Conservation (phyloP, 2,113 vertebrate genomes). For the Grammomys surdaster region DNA sequence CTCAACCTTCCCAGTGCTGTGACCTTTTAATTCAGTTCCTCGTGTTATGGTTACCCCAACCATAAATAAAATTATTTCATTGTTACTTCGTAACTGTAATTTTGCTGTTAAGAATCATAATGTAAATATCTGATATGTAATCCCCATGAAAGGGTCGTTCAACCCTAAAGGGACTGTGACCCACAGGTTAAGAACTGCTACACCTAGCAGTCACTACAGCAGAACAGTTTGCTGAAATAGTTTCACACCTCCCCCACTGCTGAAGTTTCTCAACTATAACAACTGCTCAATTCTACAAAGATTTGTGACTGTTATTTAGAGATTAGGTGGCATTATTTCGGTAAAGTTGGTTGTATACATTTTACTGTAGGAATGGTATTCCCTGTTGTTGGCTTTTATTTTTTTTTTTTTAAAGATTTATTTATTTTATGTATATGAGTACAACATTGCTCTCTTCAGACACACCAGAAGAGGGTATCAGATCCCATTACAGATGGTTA, state of each 20-base stretch:
- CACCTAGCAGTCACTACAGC: neutral
- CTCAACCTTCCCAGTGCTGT: neutral
- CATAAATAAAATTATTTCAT: neutral
- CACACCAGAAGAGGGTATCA: too few relatives aligned
- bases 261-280: neutral
- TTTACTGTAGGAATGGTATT: slow-evolving; percentile 30
- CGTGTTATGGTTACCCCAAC: neutral
- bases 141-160: neutral
- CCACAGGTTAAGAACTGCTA: neutral
- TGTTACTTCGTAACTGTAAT: neutral
- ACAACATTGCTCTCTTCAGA: too few relatives aligned
- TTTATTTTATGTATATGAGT: too few relatives aligned
- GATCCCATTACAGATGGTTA: too few relatives aligned
- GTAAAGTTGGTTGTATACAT: neutral
- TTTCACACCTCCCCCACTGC: neutral
- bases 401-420: too few relatives aligned
- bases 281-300: neutral
- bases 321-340: neutral
- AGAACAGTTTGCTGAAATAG: neutral
- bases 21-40: neutral
- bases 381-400: neutral
- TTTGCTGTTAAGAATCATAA: neutral
- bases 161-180: neutral
- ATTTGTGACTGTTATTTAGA: neutral
- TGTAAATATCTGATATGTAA: neutral